These are phyloP conservation scores for Pipistrellus nathusii DNA, from an alignment of 2,797 vertebrate genomes.

Conservation along the genomic window DNA sequence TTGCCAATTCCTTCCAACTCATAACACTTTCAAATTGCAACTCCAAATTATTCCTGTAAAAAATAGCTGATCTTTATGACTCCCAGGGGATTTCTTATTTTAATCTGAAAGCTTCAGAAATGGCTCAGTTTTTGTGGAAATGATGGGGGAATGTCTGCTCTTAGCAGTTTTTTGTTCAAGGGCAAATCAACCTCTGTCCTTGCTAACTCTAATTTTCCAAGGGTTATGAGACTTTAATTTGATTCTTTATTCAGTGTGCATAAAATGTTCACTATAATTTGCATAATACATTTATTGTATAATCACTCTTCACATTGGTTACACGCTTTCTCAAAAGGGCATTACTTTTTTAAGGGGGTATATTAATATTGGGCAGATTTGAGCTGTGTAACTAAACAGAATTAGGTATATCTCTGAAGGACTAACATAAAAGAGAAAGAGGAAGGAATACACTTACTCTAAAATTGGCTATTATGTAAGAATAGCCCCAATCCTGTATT, in stretches of 20 bases:
- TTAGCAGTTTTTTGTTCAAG: constrained; percentile 84
- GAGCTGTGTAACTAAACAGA: constrained; percentile 75
- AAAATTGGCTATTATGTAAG: constrained; percentile 59
- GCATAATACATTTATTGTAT: constrained; percentile 85
- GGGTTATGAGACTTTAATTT: constrained; percentile 87
- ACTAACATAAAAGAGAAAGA: constrained; percentile 25
- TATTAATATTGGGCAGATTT: constrained; percentile 69
- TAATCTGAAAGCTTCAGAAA: constrained; percentile 79
- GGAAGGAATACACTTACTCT: constrained; percentile 39
- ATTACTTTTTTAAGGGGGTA: constrained; percentile 72
- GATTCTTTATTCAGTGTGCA: constrained; percentile 85
- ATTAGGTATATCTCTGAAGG: constrained; percentile 61
- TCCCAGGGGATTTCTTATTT: constrained; percentile 78
- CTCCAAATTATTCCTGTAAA: constrained; percentile 80
- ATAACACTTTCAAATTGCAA: constrained; percentile 77
- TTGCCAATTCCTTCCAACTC: constrained; percentile 79
- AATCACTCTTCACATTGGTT: constrained; percentile 82
- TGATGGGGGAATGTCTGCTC: constrained; percentile 76
- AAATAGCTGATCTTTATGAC: constrained; percentile 75
- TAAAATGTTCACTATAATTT: constrained; percentile 85
- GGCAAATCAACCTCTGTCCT: constrained; percentile 84
- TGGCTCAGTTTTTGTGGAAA: constrained; percentile 80
- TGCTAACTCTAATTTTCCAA: constrained; percentile 86
- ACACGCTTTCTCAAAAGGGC: constrained; percentile 80
- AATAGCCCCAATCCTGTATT: constrained; percentile 19